A percentile compares a stretch with the other conserved stretches of the same genome.
phyloP scores from a whole-genome alignment of 2,888 invertebrate species.

The Bhutanitis thaidina region DNA sequence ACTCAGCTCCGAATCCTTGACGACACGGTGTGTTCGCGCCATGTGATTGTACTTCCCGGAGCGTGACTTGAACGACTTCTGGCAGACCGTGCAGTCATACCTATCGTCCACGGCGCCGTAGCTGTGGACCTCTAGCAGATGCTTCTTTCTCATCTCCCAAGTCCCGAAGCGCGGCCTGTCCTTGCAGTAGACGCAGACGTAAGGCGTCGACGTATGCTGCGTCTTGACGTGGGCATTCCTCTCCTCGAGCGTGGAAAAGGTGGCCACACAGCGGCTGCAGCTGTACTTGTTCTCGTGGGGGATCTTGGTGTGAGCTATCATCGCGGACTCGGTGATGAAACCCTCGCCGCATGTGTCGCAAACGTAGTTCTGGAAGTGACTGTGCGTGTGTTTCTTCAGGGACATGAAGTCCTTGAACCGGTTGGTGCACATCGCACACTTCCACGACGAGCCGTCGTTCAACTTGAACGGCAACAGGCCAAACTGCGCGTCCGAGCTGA shows the following conservation, averaged over 20 bases:
- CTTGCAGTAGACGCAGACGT: conserved; percentile 66
- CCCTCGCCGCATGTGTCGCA: conserved; percentile 73
- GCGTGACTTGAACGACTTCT: conserved; percentile 65
- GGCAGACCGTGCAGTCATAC: conserved; percentile 65
- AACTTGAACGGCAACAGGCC: conserved; percentile 65
- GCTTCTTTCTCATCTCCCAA: conserved; percentile 66
- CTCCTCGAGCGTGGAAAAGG: conserved; percentile 61
- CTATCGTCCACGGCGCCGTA: conserved; percentile 63
- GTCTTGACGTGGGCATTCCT: conserved; percentile 65
- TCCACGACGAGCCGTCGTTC: conserved; percentile 64
- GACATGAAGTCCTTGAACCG: conserved; percentile 67
- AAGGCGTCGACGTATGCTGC: conserved; percentile 63
- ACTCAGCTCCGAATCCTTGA: conserved; percentile 64
- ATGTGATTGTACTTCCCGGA: conserved; percentile 72
- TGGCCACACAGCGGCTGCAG: conserved; percentile 66
- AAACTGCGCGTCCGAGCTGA: conserved; percentile 58
- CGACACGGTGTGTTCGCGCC: conserved; percentile 63
- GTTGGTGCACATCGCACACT: conserved; percentile 66
- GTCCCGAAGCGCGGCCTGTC: conserved; percentile 69
- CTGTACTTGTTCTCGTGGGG: conserved; percentile 70
- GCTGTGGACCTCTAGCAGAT: conserved; percentile 66
- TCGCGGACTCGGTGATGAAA: conserved; percentile 68
- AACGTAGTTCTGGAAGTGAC: conserved; percentile 71
- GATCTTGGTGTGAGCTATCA: conserved; percentile 67
- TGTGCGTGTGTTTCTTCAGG: conserved; percentile 64